Evolutionary conservation across 1,140 invertebrate species (phyloP), one percentile per base, ranked within the genome.

Genomic region (Cyclargus thomasi): DNA sequence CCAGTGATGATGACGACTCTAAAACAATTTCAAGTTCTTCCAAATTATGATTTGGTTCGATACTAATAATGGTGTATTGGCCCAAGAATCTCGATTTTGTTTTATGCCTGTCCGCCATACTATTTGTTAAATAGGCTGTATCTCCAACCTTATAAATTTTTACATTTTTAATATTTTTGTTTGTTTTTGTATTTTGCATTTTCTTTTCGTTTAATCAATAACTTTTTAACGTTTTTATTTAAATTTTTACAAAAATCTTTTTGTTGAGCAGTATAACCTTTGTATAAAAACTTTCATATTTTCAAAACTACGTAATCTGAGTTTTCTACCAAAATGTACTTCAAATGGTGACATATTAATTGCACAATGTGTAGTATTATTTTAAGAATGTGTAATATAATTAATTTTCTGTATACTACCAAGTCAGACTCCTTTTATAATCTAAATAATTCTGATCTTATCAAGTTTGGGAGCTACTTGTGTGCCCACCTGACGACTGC

Each of bases 281-380:
- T 72, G 67, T n/a, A 72, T 69, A 16, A 57, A 16, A 36, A 65
- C 62, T 36, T 63, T 21, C 47, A 72, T 29, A 63, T 72, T 68
- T 39, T 72, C 71, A 39, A 67, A 72, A 53, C 55, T 69, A 22
- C 63, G 23, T 1, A 72, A 16, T 53, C 64, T 67, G 21, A 62
- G 67, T 65, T 72, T 69, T 62, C 70, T 59, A 17, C 70, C 64
- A 64, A 72, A 72, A 67, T 67, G 67, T n/a, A 72, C 70, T 53
- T 72, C 70, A 65, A 72, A 72, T 18, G 70, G 67, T n/a, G n/a
- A n/a, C n/a, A n/a, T n/a, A n/a, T n/a, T n/a, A n/a, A n/a, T n/a
- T n/a, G n/a, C n/a, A n/a, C n/a, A n/a, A n/a, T n/a, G 70, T 5
- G 36, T 69, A 2, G 70, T 72, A 53, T 72, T 72, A 67, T 69